Conservation (phyloP, 2,888 invertebrate species). For the Cosmorhoe ocellata region DNA sequence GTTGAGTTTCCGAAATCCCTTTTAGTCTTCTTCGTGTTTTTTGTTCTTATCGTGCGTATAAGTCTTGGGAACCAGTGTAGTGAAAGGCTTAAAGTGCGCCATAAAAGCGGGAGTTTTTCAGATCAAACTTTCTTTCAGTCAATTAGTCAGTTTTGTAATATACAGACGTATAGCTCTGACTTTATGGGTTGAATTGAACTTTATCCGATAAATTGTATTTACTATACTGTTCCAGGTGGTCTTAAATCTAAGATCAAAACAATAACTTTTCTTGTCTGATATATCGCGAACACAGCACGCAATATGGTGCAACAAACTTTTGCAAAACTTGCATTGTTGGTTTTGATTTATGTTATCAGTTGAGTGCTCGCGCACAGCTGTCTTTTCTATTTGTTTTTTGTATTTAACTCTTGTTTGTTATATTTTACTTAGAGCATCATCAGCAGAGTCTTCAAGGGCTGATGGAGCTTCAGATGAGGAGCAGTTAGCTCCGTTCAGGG, state of each 20-base stretch:
- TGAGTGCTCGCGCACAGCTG: background rate
- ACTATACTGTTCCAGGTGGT: background rate
- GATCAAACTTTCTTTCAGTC: too few species aligned
- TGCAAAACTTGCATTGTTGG: constrained; percentile 5
- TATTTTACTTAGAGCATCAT: constrained; percentile 51
- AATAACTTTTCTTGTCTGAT: constrained; percentile 6
- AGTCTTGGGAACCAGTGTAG: too few species aligned
- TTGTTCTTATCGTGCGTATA: too few species aligned
- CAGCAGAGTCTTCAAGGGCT: constrained; percentile 75
- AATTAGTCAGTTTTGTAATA: too few species aligned
- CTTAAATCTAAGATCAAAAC: background rate
- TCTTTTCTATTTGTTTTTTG: background rate
- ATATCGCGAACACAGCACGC: constrained; percentile 5
- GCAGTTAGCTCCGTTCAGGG: constrained; percentile 84
- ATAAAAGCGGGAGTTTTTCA: too few species aligned
- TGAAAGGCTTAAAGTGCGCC: too few species aligned
- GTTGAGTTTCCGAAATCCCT: too few species aligned
- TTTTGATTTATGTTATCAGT: constrained; percentile 20
- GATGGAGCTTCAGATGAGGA: constrained; percentile 81
- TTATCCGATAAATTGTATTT: constrained; percentile 4
- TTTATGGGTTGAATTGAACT: constrained; percentile 2
- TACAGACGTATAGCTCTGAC: constrained; percentile 3
- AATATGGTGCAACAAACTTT: constrained; percentile 23
- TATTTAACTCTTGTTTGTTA: background rate
- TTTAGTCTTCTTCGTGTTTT: too few species aligned